Conservation (phyloP, 2,888 invertebrate species). For the Podabrus alpinus region DNA sequence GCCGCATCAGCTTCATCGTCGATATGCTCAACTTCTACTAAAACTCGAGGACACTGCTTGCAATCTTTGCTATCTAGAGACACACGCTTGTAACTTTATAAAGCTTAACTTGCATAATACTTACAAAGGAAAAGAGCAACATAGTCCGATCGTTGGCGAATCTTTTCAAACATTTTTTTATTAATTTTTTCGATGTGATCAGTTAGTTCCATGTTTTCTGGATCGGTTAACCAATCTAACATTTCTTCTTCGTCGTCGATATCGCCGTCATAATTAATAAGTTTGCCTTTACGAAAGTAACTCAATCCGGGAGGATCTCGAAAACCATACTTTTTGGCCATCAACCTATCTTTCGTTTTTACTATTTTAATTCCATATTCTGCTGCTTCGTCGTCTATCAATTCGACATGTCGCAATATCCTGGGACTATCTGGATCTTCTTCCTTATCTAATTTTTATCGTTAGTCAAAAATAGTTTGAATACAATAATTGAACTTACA, state of each 20-base stretch:
- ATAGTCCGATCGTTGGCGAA: conserved; percentile 85
- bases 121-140: conserved; percentile 93
- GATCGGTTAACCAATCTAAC: conserved; percentile 90
- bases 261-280: conserved; percentile 90
- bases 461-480: neutral
- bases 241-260: conserved; percentile 89
- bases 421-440: conserved; percentile 80
- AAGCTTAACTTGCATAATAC: conserved; percentile 45
- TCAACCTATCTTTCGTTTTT: conserved; percentile 83
- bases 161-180: conserved; percentile 90
- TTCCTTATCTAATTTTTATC: conserved; percentile 67
- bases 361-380: conserved; percentile 91
- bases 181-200: conserved; percentile 93
- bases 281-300: conserved; percentile 87
- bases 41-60: conserved; percentile 88
- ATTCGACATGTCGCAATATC: conserved; percentile 81
- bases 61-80: conserved; percentile 91
- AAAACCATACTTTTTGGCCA: conserved; percentile 93
- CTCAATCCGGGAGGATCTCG: conserved; percentile 89
- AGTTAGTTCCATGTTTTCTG: conserved; percentile 91
- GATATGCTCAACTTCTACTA: conserved; percentile 88
- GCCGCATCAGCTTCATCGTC: conserved; percentile 91
- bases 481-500: conserved; percentile 71
- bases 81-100: conserved; percentile 32
- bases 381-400: conserved; percentile 89